Conservation (phyloP, 2,797 vertebrate genomes). For the Centropyge bicolor region DNA sequence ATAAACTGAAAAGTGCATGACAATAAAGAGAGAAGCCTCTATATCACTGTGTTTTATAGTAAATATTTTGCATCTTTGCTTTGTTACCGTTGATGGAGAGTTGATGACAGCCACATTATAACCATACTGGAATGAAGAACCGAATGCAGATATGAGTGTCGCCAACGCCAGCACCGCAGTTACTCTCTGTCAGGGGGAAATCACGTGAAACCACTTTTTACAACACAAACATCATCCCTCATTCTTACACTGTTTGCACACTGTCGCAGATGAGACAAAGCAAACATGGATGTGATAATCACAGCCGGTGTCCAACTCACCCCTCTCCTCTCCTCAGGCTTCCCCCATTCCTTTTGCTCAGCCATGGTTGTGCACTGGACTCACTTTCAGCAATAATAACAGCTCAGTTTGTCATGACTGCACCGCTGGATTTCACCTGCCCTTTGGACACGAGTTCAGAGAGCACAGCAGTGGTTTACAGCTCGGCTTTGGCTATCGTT, state of each 20-base stretch:
- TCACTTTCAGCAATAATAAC: constrained; percentile 31
- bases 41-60: neutral
- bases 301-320: constrained; percentile 72
- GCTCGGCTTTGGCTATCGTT: constrained; percentile 26
- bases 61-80: neutral
- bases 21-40: constrained; percentile 8
- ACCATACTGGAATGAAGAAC: constrained; percentile 97
- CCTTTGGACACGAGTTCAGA: constrained; percentile 78
- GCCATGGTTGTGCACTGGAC: constrained; percentile 66
- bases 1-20: constrained; percentile 87
- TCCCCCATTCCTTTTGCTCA: constrained; percentile 27
- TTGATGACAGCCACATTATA: constrained; percentile 94
- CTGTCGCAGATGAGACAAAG: constrained; percentile 23
- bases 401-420: constrained; percentile 25
- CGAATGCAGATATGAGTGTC: constrained; percentile 88
- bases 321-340: constrained; percentile 73
- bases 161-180: constrained; percentile 84
- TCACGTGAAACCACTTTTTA: neutral
- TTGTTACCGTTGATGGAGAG: constrained; percentile 88
- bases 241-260: neutral
- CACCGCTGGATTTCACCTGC: constrained; percentile 38
- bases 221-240: constrained; percentile 10
- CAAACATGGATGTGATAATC: neutral
- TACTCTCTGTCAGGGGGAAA: constrained; percentile 82
- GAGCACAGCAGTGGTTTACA: constrained; percentile 47